Conservation (phyloP, 2,888 invertebrate genomes). For the Corbicula japonica region DNA sequence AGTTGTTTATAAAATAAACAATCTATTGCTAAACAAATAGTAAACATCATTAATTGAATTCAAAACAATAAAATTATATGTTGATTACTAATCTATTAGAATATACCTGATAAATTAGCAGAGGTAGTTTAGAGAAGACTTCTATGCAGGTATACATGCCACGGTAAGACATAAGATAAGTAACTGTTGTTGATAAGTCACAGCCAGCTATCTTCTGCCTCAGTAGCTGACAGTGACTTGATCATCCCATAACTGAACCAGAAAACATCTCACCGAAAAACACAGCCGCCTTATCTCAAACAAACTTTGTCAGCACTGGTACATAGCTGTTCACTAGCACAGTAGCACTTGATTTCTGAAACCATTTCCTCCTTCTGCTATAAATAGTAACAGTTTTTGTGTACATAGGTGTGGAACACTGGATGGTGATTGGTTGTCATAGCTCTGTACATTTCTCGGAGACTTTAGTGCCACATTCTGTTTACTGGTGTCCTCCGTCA, state of each 20-base stretch:
- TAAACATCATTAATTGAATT: too few relatives aligned
- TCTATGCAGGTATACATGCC: slow-evolving; percentile 55
- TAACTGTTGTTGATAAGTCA: slow-evolving; percentile 66
- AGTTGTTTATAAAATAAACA: too few relatives aligned
- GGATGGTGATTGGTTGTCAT: slow-evolving; percentile 53
- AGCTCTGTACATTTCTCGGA: slow-evolving; percentile 32
- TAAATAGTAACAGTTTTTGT: slow-evolving; percentile 57
- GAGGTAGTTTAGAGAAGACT: slow-evolving; percentile 13
- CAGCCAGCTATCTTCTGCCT: slow-evolving; percentile 49
- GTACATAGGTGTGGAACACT: slow-evolving; percentile 55
- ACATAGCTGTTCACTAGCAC: slow-evolving; percentile 14
- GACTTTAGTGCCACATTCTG: slow-evolving; percentile 39
- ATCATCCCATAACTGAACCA: slow-evolving; percentile 38
- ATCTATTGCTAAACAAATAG: too few relatives aligned
- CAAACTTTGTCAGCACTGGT: slow-evolving; percentile 46
- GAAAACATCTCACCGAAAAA: slow-evolving; percentile 9
- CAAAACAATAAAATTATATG: too few relatives aligned
- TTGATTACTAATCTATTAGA: too few relatives aligned
- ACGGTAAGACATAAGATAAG: too few relatives aligned
- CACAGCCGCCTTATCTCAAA: slow-evolving; percentile 25
- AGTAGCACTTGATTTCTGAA: slow-evolving; percentile 24
- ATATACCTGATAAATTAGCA: too few relatives aligned
- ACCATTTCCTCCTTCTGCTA: slow-evolving; percentile 32
- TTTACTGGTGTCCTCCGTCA: slow-evolving; percentile 33
- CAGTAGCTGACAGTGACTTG: slow-evolving; percentile 55